A percentile compares a stretch with the other conserved stretches of the same genome.
phyloP scores from a whole-genome alignment of 2,888 invertebrate species.

The Apomyelois bistriatella region DNA sequence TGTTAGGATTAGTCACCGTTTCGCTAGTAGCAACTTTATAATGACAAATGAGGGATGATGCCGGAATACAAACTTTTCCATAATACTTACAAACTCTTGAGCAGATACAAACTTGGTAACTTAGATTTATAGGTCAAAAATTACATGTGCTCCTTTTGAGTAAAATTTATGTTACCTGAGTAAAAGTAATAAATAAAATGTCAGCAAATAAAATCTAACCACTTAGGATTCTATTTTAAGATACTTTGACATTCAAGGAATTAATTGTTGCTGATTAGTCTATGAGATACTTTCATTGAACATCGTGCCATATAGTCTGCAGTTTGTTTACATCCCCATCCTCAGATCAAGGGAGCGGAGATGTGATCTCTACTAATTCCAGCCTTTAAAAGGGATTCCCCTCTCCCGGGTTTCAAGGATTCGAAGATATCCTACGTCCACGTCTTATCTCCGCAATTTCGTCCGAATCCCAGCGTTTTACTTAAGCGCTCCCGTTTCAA shows the following conservation, averaged over 20 bases:
- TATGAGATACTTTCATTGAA: too few species aligned
- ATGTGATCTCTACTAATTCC: slow-evolving; percentile 53
- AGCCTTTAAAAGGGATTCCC: slow-evolving; percentile 39
- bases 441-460: slow-evolving; percentile 43
- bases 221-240: too few species aligned
- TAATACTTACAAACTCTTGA: slow-evolving; percentile 35
- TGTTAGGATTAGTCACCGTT: slow-evolving; percentile 51
- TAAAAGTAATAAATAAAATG: neutral
- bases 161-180: neutral
- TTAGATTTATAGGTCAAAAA: slow-evolving; percentile 26
- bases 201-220: too few species aligned
- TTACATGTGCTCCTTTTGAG: neutral
- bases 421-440: slow-evolving; percentile 34
- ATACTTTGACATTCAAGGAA: too few species aligned
- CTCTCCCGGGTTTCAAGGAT: slow-evolving; percentile 39
- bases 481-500: slow-evolving; percentile 39
- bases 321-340: too few species aligned
- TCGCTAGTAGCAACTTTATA: slow-evolving; percentile 35
- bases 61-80: slow-evolving; percentile 37
- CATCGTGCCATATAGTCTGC: too few species aligned
- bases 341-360: slow-evolving; percentile 40
- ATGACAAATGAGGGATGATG: slow-evolving; percentile 54
- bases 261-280: too few species aligned
- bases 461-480: slow-evolving; percentile 37
- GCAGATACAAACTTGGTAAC: slow-evolving; percentile 33